Percentiles rank a stretch among this genome's conserved stretches.
These are phyloP conservation scores for Coelopa pilipes DNA, from an alignment of 2,888 invertebrate genomes.

Conservation along the genomic window DNA sequence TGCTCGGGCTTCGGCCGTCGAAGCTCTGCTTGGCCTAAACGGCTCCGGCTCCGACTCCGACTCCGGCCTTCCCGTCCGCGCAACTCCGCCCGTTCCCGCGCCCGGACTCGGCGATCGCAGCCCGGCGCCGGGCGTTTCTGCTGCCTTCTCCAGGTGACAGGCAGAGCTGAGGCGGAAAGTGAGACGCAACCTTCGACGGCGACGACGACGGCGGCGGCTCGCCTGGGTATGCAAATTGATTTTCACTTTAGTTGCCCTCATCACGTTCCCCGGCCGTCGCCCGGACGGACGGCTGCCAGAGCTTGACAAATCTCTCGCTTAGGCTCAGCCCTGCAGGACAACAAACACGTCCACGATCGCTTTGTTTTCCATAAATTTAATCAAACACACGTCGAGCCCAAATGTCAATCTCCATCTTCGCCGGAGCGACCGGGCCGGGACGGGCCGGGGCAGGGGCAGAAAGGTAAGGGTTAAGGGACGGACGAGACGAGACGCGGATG, in stretches of 20 bases:
- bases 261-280: background rate
- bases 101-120: no score
- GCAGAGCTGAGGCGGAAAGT: no score
- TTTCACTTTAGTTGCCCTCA: conserved; percentile 1
- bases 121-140: no score
- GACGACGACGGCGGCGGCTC: background rate
- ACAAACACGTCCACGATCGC: conserved; percentile 1
- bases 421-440: background rate
- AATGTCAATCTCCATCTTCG: conserved; percentile 11
- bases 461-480: no score
- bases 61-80: no score
- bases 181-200: no score
- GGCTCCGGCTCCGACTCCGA: no score
- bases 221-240: background rate
- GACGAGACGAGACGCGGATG: background rate
- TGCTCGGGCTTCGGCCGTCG: no score
- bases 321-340: background rate
- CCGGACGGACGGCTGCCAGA: background rate
- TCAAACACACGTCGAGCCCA: conserved; percentile 1
- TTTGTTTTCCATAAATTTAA: conserved; percentile 10
- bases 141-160: no score
- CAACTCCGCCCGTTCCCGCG: no score
- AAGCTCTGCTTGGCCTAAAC: no score
- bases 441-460: background rate
- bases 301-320: conserved; percentile 16